phyloP scores from a whole-genome alignment of 2,113 vertebrate genomes.

The Picathartes gymnocephalus region DNA sequence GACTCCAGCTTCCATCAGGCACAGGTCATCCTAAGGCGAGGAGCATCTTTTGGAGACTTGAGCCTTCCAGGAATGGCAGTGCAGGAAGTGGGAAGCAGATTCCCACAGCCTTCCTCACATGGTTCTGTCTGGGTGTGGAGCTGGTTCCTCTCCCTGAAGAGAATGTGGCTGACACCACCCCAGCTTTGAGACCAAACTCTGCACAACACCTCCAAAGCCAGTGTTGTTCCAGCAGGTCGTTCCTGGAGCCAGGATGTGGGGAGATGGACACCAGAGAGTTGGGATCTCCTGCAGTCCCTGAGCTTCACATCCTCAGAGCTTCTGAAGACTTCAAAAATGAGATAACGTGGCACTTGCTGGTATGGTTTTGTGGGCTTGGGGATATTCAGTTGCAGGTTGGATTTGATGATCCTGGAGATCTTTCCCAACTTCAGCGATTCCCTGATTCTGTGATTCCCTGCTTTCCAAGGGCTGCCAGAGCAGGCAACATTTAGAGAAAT shows the following conservation, averaged over 20 bases:
- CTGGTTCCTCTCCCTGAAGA: neutral
- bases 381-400: neutral
- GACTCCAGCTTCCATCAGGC: neutral
- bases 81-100: neutral
- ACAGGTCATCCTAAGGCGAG: neutral
- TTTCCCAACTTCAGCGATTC: neutral
- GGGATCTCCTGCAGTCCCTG: fast-evolving
- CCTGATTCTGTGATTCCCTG: neutral
- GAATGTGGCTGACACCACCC: neutral
- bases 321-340: neutral
- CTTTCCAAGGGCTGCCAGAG: neutral
- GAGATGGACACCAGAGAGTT: neutral
- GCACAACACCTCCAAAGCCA: neutral
- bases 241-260: neutral
- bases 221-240: neutral
- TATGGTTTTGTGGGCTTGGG: neutral
- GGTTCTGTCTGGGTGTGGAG: neutral
- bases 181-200: neutral
- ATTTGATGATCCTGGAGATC: neutral
- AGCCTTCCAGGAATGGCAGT: neutral
- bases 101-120: neutral
- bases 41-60: neutral
- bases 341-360: neutral
- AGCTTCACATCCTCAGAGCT: neutral
- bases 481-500: neutral